These are phyloP conservation scores for Psittacula echo DNA, from an alignment of 2,797 vertebrate genomes.

Conservation along the genomic window DNA sequence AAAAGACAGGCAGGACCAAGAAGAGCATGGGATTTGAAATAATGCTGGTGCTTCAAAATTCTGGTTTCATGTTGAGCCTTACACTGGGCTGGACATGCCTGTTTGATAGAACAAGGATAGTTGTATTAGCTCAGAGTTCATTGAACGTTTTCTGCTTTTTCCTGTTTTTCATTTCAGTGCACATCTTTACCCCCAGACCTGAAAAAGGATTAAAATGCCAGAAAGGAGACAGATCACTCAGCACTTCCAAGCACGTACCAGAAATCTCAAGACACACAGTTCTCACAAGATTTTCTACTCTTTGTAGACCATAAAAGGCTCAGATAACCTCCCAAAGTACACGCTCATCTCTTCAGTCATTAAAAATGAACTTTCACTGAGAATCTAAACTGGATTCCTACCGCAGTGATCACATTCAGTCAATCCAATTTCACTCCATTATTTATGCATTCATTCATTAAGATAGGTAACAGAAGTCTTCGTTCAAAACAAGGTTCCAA, in stretches of 20 bases:
- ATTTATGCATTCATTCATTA: constrained; percentile 17
- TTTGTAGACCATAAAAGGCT: constrained; percentile 51
- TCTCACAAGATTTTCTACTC: constrained; percentile 38
- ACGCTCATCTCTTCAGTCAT: constrained; percentile 25
- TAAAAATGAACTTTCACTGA: not conserved
- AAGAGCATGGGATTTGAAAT: not conserved
- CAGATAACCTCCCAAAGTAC: constrained; percentile 19
- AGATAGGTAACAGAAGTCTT: not conserved
- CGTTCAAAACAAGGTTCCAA: not conserved
- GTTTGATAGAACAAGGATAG: not conserved
- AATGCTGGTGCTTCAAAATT: not conserved
- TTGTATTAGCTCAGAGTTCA: not conserved
- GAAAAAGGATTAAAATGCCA: constrained; percentile 52
- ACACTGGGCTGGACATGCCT: not conserved
- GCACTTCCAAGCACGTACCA: constrained; percentile 44
- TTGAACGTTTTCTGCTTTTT: constrained; percentile 4
- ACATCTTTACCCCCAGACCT: constrained; percentile 8
- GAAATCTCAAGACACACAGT: constrained; percentile 13
- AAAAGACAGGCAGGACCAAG: not conserved
- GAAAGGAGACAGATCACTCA: constrained; percentile 40
- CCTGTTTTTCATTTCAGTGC: not conserved
- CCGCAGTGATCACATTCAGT: not conserved
- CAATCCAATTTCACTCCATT: not conserved
- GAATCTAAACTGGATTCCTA: not conserved
- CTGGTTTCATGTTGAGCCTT: not conserved